These are phyloP conservation scores for Calidris pugnax DNA, from an alignment of 2,113 vertebrate species.

Conservation along the genomic window DNA sequence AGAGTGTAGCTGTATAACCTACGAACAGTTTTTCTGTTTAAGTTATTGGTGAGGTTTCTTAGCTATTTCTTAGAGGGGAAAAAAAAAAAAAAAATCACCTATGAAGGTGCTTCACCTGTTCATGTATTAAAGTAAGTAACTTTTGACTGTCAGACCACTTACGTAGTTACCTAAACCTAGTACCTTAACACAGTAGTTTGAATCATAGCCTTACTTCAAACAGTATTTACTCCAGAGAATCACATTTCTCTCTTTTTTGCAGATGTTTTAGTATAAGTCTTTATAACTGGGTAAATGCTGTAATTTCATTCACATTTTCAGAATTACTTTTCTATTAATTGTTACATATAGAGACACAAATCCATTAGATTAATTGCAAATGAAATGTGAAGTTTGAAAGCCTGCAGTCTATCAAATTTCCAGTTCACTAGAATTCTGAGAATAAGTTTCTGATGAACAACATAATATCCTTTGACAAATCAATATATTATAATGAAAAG, in stretches of 20 bases:
- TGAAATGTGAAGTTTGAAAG: background rate
- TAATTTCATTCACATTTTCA: background rate
- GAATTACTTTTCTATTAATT: background rate
- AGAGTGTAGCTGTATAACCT: background rate
- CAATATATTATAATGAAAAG: background rate
- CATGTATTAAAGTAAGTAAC: background rate
- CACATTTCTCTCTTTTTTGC: background rate
- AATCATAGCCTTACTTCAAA: background rate
- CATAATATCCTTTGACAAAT: background rate
- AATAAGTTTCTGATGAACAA: background rate
- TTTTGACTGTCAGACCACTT: background rate
- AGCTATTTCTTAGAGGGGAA: background rate
- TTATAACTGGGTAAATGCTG: background rate
- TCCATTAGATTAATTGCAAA: background rate
- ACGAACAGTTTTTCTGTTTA: background rate
- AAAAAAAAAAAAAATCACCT: background rate
- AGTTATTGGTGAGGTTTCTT: background rate
- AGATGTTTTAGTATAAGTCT: background rate
- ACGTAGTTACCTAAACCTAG: rapidly evolving
- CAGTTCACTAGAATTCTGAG: background rate
- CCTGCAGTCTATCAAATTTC: background rate
- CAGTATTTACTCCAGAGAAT: background rate
- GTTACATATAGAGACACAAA: background rate
- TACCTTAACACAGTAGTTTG: background rate
- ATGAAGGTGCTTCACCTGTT: background rate